Evolutionary conservation across 2,797 vertebrate genomes (phyloP), one percentile per base, ranked within the genome.

Genomic region (Rhinichthys osculus): DNA sequence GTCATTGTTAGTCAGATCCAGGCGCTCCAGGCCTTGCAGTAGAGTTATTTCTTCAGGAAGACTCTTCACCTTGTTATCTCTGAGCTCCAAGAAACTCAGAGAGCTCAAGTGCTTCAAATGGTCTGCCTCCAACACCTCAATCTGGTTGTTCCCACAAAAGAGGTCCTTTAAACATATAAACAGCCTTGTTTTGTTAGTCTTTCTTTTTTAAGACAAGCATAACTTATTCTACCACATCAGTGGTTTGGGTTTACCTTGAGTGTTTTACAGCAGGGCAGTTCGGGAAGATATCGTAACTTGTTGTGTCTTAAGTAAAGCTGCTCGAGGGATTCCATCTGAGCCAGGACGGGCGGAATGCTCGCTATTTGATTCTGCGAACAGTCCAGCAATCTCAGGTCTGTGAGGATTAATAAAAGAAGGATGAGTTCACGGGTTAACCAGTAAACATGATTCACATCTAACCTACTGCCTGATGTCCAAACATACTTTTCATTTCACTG

Each of bases 1-100:
- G 89, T 97, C 96, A 91, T 97, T 97, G 93, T 97, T 97, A 80
- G 94, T 88, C 16, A 97, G 92, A 90, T 97, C 96, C 72, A 97
- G 95, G 0, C 97, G 92, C 90, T 97, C 96, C 92, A 97, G 90
- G 79, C 93, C 94, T 71, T 95, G 92, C 44, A 97, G 93, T 13
- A 97, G 80, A 17, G 92, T 86, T 57, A 97, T 95, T 90, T 97
- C 96, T 86, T 96, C 95, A 5, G 97, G 96, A 85, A 97, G 87
- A 19, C 87, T 93, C 88, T 95, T 96, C 87, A 97, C 92, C 88
- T 96, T 97, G 91, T 97, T 97, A 92, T 97, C 96, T 84, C 95
- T 93, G 70, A 97, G 93, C 85, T 97, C 97, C 89, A 97, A 84
- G 17, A 97, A 94, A 70, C 93, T 94, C 80, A 97, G 92, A 83